These are phyloP conservation scores for Leptocoma aspasia DNA, from an alignment of 2,113 vertebrate species.

Conservation along the genomic window DNA sequence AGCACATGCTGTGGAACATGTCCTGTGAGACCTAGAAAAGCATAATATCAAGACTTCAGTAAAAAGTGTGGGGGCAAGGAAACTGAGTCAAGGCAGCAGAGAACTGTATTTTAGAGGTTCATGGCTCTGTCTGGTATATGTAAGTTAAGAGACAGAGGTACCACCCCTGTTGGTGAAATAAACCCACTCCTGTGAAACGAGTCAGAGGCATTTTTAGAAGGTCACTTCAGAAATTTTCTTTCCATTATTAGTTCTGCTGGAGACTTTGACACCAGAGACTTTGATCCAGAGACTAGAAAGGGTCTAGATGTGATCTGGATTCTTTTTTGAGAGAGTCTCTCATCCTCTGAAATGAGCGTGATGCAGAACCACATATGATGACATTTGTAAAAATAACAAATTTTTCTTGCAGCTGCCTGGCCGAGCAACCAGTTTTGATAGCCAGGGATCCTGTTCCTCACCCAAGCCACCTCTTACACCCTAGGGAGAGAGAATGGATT, in stretches of 20 bases:
- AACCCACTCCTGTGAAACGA: background rate
- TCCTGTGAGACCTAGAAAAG: background rate
- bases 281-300: background rate
- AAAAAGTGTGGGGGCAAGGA: background rate
- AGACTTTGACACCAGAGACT: background rate
- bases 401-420: slow-evolving; percentile 86
- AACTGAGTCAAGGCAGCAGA: background rate
- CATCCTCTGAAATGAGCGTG: background rate
- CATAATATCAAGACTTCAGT: background rate
- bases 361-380: background rate
- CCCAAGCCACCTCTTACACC: slow-evolving; percentile 89
- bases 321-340: background rate
- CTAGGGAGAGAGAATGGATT: slow-evolving; percentile 47
- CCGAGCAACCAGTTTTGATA: slow-evolving; percentile 94
- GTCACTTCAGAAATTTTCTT: background rate
- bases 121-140: background rate
- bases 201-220: background rate
- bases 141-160: background rate
- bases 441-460: slow-evolving; percentile 94
- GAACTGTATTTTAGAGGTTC: background rate
- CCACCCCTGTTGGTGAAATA: background rate
- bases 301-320: background rate
- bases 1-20: background rate
- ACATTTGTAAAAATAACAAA: slow-evolving; percentile 6
- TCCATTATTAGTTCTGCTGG: background rate